phyloP scores from a whole-genome alignment of 1,140 invertebrate species.

The Potamilus streckersoni region DNA sequence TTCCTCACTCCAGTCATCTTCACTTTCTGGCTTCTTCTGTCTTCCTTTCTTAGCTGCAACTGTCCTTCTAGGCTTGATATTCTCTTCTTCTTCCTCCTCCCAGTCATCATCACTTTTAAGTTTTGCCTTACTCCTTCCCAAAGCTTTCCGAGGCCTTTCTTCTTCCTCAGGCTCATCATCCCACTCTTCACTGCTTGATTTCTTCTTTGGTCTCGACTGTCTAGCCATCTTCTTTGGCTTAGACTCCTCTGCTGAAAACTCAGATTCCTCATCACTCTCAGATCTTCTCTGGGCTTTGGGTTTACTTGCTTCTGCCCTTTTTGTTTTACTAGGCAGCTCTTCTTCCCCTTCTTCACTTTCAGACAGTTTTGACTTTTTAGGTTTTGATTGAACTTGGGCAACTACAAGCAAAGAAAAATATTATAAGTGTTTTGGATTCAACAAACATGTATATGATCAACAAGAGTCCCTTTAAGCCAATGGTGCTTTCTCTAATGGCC shows the following conservation, averaged over 20 bases:
- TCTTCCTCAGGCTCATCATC: constrained; percentile 29
- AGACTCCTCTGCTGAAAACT: neutral
- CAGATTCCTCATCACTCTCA: constrained; percentile 1
- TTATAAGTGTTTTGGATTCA: too few species aligned
- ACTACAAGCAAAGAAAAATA: too few species aligned
- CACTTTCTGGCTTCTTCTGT: constrained; percentile 13
- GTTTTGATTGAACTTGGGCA: too few species aligned
- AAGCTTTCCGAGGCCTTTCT: constrained; percentile 15
- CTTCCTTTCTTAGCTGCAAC: constrained; percentile 3
- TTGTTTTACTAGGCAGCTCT: neutral
- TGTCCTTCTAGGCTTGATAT: constrained; percentile 29
- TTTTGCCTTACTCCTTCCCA: constrained; percentile 20
- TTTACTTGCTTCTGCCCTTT: neutral
- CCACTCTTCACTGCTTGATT: constrained; percentile 32
- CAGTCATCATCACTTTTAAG: constrained; percentile 10
- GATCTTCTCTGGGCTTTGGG: constrained; percentile 9
- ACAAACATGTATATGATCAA: too few species aligned
- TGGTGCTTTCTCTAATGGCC: too few species aligned
- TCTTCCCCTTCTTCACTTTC: constrained; percentile 8
- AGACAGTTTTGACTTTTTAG: too few species aligned
- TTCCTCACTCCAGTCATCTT: constrained; percentile 24
- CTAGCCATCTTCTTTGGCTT: too few species aligned
- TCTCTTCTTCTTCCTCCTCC: constrained; percentile 30
- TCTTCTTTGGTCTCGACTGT: constrained; percentile 8
- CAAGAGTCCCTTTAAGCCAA: too few species aligned